Evolutionary conservation across 2,797 vertebrate species (phyloP), one percentile per base, ranked within the genome.

Genomic region (Xyrichtys novacula): DNA sequence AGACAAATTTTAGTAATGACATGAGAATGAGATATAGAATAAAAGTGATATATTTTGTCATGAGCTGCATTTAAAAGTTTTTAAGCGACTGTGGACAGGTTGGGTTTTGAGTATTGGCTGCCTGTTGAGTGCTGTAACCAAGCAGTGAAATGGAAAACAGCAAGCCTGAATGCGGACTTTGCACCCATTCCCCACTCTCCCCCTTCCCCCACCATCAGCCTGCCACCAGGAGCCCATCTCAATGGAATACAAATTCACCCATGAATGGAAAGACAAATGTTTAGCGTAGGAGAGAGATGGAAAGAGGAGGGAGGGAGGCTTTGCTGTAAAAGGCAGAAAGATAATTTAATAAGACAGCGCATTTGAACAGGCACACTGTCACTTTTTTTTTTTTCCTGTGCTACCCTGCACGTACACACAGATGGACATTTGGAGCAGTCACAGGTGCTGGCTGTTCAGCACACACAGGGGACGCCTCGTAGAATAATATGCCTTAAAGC

Each of bases 251-350:
- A 91, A 91, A 92, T 90, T 88, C 82, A 88, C 66, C 85, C 89
- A 85, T 91, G 90, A 92, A 90, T 89, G 88, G 90, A 90, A 91
- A 93, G 89, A 91, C 87, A 90, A 91, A 92, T 89, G 88, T 91
- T 93, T 91, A 89, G 87, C 76, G 75, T 78, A 5, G 75, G 48
- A 84, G 72, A 76, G 85, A 68, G 78, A 87, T 89, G 80, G 86
- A 88, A 85, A 89, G 81, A 80, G 71, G 59, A 58, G 62, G 60
- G 77, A 5, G 70, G 49, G 77, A n/a, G 58, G 76, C 19, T 47
- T 36, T 2, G 80, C 86, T 85, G 79, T 89, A 85, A 88, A 90
- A 90, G 70, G 80, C 52, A 1, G 60, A 69, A 78, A 75, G 83
- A 88, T 90, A 80, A 91, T 92, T 91, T 89, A 88, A 91, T 90